phyloP scores from a whole-genome alignment of 2,797 vertebrate species.

The Sphenopsis melanotis region DNA sequence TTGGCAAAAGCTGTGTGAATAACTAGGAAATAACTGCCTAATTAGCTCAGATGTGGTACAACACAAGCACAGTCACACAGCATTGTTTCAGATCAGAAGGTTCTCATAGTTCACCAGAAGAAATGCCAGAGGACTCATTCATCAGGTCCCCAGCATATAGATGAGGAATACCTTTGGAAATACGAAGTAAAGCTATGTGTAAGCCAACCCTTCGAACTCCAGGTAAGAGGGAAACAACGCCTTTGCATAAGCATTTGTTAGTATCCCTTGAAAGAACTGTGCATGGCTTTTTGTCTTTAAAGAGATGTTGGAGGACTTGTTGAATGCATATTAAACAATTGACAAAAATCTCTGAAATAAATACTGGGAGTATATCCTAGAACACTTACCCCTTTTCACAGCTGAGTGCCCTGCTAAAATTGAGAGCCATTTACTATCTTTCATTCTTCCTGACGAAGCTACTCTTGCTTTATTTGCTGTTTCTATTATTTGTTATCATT shows the following conservation, averaged over 20 bases:
- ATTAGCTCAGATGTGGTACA: background rate
- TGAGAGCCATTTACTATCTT: background rate
- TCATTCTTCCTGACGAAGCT: background rate
- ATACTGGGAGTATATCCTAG: background rate
- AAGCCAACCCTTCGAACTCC: background rate
- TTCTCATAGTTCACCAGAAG: background rate
- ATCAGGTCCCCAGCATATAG: rapidly evolving
- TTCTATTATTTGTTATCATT: constrained; percentile 13
- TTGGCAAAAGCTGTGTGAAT: background rate
- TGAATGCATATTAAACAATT: background rate
- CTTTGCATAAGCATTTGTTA: background rate
- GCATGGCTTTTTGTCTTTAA: background rate
- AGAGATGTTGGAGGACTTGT: background rate
- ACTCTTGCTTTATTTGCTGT: background rate
- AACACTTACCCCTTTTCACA: background rate
- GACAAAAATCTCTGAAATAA: background rate
- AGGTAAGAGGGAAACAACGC: background rate
- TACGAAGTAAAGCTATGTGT: background rate
- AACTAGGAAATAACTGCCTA: background rate
- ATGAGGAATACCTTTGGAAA: background rate
- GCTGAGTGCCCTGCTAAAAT: background rate
- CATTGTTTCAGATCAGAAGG: background rate
- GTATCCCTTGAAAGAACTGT: background rate
- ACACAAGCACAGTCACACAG: background rate
- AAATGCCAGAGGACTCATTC: background rate